Base-by-base conservation (phyloP, 2,797 vertebrate species). In the Nyctalus aviator region DNA sequence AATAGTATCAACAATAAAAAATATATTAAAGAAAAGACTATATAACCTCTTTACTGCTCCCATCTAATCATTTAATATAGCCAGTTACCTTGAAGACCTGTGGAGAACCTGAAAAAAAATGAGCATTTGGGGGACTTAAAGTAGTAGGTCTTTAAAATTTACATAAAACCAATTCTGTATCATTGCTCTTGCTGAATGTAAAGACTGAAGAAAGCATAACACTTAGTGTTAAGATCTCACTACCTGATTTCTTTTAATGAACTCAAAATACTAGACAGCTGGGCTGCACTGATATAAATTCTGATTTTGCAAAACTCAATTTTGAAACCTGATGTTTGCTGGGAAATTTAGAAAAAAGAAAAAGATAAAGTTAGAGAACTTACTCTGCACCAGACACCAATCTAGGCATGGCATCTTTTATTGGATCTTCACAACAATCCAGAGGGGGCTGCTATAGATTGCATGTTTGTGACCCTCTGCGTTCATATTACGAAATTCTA, bases 31-130 rank as follows among this genome's bases (percentile, higher is more conserved):
- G 55, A 57, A 57, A 57, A 57, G 55, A 57, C 55, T 64, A 50
- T 41, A 48, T 89, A 90, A 93, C 27, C 20, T 35, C 35, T 88
- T 78, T 76, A 62, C 27, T 88, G 30, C 13, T 30, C 9, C 73
- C 25, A 62, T 46, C 59, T 66, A 82, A 81, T 83, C 57, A 76
- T 37, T 85, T 75, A 91, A 95, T 17, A 89, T 18, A 90, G 62
- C 30, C 59, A 71, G 32, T 66, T 57, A 90, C 37, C 8, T 93
- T 88, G 30, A 50, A 25, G 35, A 57, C 8, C 25, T 14, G 13
- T 84, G 23, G 46, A 90, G 73, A 90, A 81, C 88, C 9, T 37
- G 41, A 37, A 66, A 81, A 66, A 76, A 66, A 77, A 82, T 18
- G 44, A 64, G 57, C 57, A 95, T 64, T 78, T 84, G 44, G 37